phyloP scores from a whole-genome alignment of 2,113 vertebrate species.

The Pangasianodon gigas region DNA sequence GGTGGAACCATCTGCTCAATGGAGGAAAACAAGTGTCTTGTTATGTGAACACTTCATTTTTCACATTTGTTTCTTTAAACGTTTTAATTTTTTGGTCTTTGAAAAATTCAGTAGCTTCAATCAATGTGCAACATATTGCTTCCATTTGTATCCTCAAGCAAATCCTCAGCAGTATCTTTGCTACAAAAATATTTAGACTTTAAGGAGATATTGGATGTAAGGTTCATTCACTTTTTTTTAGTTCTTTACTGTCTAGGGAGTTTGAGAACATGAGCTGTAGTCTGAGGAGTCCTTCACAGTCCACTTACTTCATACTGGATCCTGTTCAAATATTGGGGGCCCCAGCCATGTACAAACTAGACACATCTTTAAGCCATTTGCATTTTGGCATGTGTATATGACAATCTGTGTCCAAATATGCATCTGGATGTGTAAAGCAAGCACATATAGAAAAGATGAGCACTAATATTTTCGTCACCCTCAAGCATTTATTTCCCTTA shows the following conservation, averaged over 20 bases:
- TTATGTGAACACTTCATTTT: neutral
- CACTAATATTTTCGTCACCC: neutral
- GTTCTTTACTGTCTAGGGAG: neutral
- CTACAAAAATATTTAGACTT: neutral
- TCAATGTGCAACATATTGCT: neutral
- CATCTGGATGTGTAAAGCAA: neutral
- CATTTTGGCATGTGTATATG: neutral
- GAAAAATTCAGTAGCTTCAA: neutral
- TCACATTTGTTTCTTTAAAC: neutral
- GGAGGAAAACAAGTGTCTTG: neutral
- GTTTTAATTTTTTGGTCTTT: neutral
- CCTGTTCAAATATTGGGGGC: neutral
- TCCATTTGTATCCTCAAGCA: neutral
- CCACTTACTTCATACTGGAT: neutral
- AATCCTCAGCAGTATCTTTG: neutral
- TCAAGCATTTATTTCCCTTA: neutral
- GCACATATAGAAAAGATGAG: neutral
- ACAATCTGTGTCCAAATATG: neutral
- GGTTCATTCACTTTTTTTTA: neutral
- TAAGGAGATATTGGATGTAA: neutral
- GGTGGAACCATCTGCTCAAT: neutral
- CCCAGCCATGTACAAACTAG: conserved; percentile 14
- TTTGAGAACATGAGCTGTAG: neutral
- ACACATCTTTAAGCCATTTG: conserved; percentile 14
- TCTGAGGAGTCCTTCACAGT: neutral